Base-by-base conservation (phyloP, 2,113 vertebrate species). In the Ictalurus punctatus region DNA sequence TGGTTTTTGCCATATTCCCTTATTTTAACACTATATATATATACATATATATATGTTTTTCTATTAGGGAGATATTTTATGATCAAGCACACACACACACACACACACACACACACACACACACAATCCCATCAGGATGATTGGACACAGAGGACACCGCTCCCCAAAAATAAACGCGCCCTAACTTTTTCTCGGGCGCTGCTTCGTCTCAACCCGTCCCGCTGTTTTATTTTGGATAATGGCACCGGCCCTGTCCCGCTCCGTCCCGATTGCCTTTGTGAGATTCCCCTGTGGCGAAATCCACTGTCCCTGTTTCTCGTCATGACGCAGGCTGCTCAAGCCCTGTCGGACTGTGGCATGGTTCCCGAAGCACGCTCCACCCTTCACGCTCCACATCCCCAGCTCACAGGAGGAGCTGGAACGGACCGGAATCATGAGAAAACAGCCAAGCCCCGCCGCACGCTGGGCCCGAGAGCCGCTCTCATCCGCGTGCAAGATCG, bases 261-360 rank as follows among this genome's bases (percentile, higher is more conserved):
- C 52, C 6, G 21, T 44, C 84, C 80, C 74, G 87, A 86, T 87
- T 89, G 86, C 87, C 86, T 89, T 87, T 65, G 48, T 21, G 48
- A n/a, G 71, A 79, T 87, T 85, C 82, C 87, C 76, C 65, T 87
- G 25, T 69, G 73, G 85, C 90, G 81, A 90, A 89, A 91, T 91
- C 87, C 85, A 90, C 80, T 34, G n/a, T 90, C 54, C 87, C 90
- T 91, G 90, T 81, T 89, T 92, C 83, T 86, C 54, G 65, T 92
- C 90, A 87, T 65, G 83, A 63, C 13, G 54, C 63, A 65, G 79
- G 59, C 48, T 25, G 2, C 71, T 76, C 30, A 91, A 89, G 79
- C 40, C 25, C 81, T 52, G 56, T 16, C 17, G 61, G 23, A 80
- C 54, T 69, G 67, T 65, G 19, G 83, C 63, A 14, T n/a, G 40